Conservation (phyloP, 2,797 vertebrate genomes). For the Cynopterus sphinx region DNA sequence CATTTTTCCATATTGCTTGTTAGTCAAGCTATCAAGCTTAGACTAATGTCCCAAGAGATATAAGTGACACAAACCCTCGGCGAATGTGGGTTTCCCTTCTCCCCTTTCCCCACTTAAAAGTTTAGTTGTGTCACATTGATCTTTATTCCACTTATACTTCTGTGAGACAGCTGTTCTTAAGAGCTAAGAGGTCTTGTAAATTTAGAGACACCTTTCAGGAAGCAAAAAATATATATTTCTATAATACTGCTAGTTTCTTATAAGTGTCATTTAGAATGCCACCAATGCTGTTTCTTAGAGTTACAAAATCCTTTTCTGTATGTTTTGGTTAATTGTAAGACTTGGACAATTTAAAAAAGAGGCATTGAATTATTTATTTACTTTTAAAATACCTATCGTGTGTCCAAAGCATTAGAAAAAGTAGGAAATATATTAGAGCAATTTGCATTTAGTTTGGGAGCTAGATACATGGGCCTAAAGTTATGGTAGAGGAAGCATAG, state of each 20-base stretch:
- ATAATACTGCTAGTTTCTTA: not conserved
- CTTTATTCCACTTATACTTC: not conserved
- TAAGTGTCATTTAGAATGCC: not conserved
- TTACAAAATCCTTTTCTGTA: not conserved
- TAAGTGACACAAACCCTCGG: not conserved
- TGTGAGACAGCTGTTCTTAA: not conserved
- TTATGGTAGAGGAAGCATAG: not conserved
- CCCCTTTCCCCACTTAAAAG: not conserved
- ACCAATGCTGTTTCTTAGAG: not conserved
- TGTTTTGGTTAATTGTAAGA: constrained; percentile 36
- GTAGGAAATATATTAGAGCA: not conserved
- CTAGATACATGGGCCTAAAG: not conserved
- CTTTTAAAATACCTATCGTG: not conserved
- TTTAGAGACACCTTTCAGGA: not conserved
- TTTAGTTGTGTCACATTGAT: not conserved
- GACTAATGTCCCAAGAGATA: not conserved
- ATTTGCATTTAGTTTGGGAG: not conserved
- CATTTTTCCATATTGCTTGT: not conserved
- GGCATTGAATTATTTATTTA: not conserved
- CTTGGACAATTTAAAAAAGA: constrained; percentile 3
- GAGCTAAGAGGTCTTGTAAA: not conserved
- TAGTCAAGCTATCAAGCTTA: not conserved
- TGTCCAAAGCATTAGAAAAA: not conserved
- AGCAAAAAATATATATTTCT: not conserved
- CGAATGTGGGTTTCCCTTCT: not conserved